Base-by-base conservation (phyloP, 2,888 invertebrate genomes). In the Dromius quadrimaculatus region DNA sequence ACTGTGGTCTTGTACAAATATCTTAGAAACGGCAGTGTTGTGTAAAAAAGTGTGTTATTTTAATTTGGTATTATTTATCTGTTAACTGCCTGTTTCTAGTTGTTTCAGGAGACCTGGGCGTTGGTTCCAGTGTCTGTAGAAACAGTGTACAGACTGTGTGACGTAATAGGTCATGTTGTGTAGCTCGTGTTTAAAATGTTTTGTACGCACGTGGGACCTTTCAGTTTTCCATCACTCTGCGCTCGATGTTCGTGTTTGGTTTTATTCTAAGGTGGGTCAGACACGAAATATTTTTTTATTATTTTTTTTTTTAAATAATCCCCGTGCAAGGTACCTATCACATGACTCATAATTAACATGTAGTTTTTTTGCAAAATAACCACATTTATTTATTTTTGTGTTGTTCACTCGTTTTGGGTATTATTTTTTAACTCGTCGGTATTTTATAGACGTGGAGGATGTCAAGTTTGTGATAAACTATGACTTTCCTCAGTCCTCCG, bases 391-490 rank as follows among this genome's bases (percentile, higher is more conserved):
- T 50, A 6, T 22, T 8, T 50, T 43, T 9, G 9, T 32, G 32
- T 32, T 32, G 32, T 4, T 32, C 5, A 6, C 32, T 9, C 32
- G 32, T 32, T 32, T 32, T 9, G 32, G 32, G 32, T 32, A 32
- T 32, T 32, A 32, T 6, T 38, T 50, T 38, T 47, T 61, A 11
- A 36, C 20, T 43, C 50, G 20, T 80, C n/a, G 13, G 17, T 66
- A 41, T 66, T 22, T 66, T 66, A 17, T 76, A 86, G 92, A 92
- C 85, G 91, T 92, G 69, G 90, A 90, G 76, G 92, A 92, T 76
- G 87, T 92, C 50, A 90, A 91, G 74, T 91, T 88, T 81, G 92
- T 92, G 13, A 88, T 92, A 77, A 92, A 92, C 82, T 91, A 87
- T 78, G 92, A 92, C 80, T 92, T 89, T 78, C 92, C 92, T 0